These are phyloP conservation scores for Nerophis lumbriciformis DNA, from an alignment of 2,113 vertebrate genomes.

Conservation along the genomic window DNA sequence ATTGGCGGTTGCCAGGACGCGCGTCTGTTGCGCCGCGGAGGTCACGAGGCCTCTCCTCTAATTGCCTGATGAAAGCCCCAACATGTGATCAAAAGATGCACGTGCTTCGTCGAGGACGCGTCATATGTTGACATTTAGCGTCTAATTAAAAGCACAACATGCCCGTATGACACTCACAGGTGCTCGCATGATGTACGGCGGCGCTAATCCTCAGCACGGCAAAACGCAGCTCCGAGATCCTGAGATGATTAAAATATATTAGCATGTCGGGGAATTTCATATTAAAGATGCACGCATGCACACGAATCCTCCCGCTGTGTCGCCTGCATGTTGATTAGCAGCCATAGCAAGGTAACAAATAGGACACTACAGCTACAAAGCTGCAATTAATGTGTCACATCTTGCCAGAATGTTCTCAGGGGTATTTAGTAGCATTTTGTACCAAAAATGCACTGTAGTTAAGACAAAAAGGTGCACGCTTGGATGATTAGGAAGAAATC, in stretches of 20 bases:
- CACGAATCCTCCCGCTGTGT: slow-evolving; percentile 14
- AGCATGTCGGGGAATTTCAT: slow-evolving; percentile 28
- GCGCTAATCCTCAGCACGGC: slow-evolving; percentile 30
- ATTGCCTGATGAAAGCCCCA: slow-evolving; percentile 34
- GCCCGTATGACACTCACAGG: slow-evolving; percentile 26
- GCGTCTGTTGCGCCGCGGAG: slow-evolving; percentile 32
- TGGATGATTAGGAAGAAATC: not conserved
- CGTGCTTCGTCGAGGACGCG: slow-evolving; percentile 17
- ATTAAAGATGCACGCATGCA: slow-evolving; percentile 40
- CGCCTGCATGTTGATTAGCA: slow-evolving; percentile 7
- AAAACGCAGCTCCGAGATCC: slow-evolving; percentile 24
- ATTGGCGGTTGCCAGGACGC: slow-evolving; percentile 51
- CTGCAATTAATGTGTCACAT: not conserved
- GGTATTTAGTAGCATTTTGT: too few species aligned
- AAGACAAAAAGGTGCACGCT: not conserved
- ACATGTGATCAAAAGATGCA: slow-evolving; percentile 37
- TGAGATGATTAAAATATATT: slow-evolving; percentile 45
- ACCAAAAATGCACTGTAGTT: not conserved
- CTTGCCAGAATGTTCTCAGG: too few species aligned
- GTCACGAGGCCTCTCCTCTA: slow-evolving; percentile 39
- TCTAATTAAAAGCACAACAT: slow-evolving; percentile 62
- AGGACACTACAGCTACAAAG: slow-evolving; percentile 11
- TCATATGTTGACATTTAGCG: slow-evolving; percentile 67
- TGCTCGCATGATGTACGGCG: not conserved
- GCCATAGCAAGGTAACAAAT: slow-evolving; percentile 1